Base-by-base conservation (phyloP, 2,888 invertebrate species). In the Ennomos erosarius region DNA sequence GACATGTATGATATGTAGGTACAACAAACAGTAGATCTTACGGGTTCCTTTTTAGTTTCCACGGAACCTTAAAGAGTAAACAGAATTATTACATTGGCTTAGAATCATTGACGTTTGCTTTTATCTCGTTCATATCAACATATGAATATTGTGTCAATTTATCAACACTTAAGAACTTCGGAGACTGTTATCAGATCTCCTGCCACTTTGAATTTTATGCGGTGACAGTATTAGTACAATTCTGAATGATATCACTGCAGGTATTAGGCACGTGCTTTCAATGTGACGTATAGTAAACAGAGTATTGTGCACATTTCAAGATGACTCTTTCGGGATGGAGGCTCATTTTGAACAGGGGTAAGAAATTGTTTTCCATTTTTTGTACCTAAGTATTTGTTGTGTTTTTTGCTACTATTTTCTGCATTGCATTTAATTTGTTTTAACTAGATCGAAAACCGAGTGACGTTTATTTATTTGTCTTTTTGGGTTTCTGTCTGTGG, bases 291-390 rank as follows among this genome's bases (percentile, higher is more conserved):
- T 13, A 13, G 34, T 11, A 13, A 26, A 46, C n/a, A 46, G 39
- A n/a, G 16, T 39, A 26, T 36, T 12, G 9, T 46, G 3, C 0
- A 12, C 6, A 9, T 49, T 49, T 35, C 16, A 55, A 43, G 56
- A 90, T 88, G 87, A 76, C 81, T 11, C 70, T 91, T 9, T 82
- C 68, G 59, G 90, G 90, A 79, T 92, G 91, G 90, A 76, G 84
- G 38, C 77, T 77, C 1, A 26, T 84, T 43, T 63, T 90, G n/a
- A 90, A 90, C 75, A 84, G 70, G 75, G 85, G 91, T 91, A 74
- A 75, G 76, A 43, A 26, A 26, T 6, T 33, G 10, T n/a, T 26
- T 8, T 40, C 1, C 33, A 26, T 45, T 33, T 35, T 10, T 26
- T 10, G 26, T 8, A 9, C 51, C 3, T 16, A n/a, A 26, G 26